Evolutionary conservation across 1,140 invertebrate species (phyloP).

Genomic region (Camponotus vicinus): DNA sequence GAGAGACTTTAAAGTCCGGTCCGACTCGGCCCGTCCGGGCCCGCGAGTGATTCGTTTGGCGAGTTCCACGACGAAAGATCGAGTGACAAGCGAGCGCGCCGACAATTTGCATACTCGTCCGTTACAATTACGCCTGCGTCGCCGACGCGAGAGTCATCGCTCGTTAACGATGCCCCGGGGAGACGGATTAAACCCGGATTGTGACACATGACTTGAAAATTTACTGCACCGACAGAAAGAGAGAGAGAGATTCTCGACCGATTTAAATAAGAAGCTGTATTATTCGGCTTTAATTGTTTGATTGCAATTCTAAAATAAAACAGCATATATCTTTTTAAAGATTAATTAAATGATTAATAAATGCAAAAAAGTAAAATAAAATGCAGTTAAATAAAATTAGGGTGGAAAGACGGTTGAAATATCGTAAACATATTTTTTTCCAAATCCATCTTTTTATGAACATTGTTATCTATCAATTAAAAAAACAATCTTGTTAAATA

Average conservation of each 20-base stretch:
- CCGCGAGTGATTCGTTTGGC: constrained; percentile 69
- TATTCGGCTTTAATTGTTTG: not conserved
- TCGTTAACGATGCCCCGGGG: constrained; percentile 60
- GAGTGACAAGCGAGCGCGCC: constrained; percentile 75
- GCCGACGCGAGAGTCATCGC: constrained; percentile 61
- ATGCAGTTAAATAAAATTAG: not conserved
- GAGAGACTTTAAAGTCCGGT: constrained; percentile 58
- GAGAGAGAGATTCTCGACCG: not conserved
- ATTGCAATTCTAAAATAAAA: not conserved
- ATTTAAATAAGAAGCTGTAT: not conserved
- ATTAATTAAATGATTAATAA: not conserved
- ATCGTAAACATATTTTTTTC: not conserved
- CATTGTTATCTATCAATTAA: not conserved
- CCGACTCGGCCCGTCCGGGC: not conserved
- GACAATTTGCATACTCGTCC: constrained; percentile 79
- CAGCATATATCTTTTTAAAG: not conserved
- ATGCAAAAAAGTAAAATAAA: not conserved
- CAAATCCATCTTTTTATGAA: not conserved
- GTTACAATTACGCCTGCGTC: constrained; percentile 76
- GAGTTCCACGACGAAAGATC: constrained; percentile 68
- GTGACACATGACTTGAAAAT: constrained; percentile 54
- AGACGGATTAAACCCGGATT: constrained; percentile 57
- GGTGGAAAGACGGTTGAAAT: not conserved
- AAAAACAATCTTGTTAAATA: not conserved
- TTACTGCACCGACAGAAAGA: constrained; percentile 14